Percentiles rank a stretch among this genome's conserved stretches.
phyloP scores from a whole-genome alignment of 2,888 invertebrate genomes.

The Lasioglossum marginatum region DNA sequence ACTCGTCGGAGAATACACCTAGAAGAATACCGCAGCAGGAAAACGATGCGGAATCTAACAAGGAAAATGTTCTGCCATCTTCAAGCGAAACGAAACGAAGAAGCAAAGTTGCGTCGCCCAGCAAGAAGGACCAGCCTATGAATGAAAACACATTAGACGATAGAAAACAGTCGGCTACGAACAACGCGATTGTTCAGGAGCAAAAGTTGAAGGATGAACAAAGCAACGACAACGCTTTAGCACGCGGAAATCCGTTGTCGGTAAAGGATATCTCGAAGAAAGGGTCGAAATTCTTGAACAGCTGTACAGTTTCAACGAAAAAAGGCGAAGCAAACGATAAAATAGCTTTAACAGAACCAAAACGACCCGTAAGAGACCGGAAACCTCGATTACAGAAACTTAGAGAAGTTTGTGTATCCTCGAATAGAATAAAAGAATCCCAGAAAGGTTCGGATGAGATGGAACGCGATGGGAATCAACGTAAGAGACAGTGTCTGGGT shows the following conservation, averaged over 20 bases:
- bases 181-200: background rate
- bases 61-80: constrained; percentile 73
- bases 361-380: constrained; percentile 23
- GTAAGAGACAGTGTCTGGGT: constrained; percentile 9
- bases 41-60: constrained; percentile 73
- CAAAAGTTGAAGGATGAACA: background rate
- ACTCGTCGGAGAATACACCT: background rate
- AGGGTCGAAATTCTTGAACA: background rate
- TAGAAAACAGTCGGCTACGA: background rate
- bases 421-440: background rate
- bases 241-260: background rate
- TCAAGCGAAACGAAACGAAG: constrained; percentile 30
- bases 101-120: constrained; percentile 7
- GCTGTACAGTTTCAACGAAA: background rate
- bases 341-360: background rate
- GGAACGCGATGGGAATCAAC: background rate
- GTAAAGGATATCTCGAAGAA: background rate
- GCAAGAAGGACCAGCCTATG: background rate
- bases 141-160: background rate
- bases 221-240: background rate
- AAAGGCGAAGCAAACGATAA: background rate
- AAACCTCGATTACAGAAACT: constrained; percentile 24
- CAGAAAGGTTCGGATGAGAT: background rate
- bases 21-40: background rate
- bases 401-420: background rate